These are phyloP conservation scores for Deroptyus accipitrinus DNA, from an alignment of 2,113 vertebrate genomes.

Conservation along the genomic window DNA sequence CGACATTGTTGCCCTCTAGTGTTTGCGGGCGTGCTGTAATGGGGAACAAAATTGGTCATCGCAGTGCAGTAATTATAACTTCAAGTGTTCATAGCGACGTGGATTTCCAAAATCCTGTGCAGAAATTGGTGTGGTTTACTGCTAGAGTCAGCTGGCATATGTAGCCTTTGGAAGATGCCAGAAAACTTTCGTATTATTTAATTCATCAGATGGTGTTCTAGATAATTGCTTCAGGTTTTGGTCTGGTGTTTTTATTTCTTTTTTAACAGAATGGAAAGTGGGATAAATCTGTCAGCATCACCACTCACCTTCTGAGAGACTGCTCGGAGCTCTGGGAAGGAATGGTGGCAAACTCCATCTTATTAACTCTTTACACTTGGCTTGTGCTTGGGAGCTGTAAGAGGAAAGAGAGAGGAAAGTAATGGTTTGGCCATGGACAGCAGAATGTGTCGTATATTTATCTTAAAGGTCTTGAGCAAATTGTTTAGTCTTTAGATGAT, in stretches of 20 bases:
- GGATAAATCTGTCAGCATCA: not conserved
- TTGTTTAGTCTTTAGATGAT: not conserved
- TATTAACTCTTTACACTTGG: not conserved
- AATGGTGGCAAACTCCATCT: not conserved
- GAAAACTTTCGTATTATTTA: not conserved
- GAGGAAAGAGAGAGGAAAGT: not conserved
- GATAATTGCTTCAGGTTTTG: not conserved
- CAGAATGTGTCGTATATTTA: rapidly evolving
- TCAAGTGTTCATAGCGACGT: not conserved
- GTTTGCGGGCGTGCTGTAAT: not conserved
- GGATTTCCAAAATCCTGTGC: not conserved
- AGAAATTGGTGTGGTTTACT: no score
- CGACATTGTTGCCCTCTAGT: slow-evolving; percentile 75
- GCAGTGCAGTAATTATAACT: not conserved
- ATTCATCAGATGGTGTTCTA: not conserved
- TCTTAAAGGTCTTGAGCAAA: not conserved
- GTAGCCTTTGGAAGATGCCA: not conserved
- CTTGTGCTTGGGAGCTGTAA: rapidly evolving
- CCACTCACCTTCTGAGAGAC: not conserved
- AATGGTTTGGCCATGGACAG: no score
- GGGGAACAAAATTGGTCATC: not conserved
- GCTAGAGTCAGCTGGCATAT: not conserved
- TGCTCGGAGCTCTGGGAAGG: rapidly evolving
- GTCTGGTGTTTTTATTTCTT: not conserved
- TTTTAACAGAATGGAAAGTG: not conserved